Conservation (phyloP, 2,113 vertebrate species). For the Nettapus auritus region DNA sequence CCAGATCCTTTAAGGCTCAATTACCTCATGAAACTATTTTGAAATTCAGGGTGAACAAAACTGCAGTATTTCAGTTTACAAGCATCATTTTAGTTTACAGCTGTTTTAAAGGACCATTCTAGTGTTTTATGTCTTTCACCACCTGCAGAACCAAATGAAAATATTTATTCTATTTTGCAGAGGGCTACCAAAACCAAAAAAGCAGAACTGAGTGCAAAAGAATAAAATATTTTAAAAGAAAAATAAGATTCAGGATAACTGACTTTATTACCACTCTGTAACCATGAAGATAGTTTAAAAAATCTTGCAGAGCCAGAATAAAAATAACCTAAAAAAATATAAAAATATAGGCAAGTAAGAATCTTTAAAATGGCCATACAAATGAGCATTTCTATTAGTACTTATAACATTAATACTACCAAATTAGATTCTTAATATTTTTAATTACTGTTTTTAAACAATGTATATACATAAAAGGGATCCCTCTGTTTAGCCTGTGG, state of each 20-base stretch:
- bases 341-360: background rate
- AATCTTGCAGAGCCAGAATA: background rate
- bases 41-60: constrained; percentile 60
- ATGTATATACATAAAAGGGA: background rate
- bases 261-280: background rate
- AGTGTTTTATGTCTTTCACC: constrained; percentile 47
- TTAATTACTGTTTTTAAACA: background rate
- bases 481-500: background rate
- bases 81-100: constrained; percentile 59
- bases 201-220: background rate
- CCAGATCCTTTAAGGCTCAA: constrained; percentile 62
- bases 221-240: background rate
- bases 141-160: constrained; percentile 55
- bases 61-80: constrained; percentile 58
- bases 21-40: constrained; percentile 66
- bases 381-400: background rate
- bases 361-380: background rate
- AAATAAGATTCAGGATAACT: background rate
- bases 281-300: background rate
- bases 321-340: constrained; percentile 31
- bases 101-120: constrained; percentile 57
- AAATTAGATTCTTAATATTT: background rate
- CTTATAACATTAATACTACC: background rate
- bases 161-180: constrained; percentile 25
- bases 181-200: constrained; percentile 28